Evolutionary conservation across 2,888 invertebrate species (phyloP).

Genomic region (Peribatodes rhomboidaria): DNA sequence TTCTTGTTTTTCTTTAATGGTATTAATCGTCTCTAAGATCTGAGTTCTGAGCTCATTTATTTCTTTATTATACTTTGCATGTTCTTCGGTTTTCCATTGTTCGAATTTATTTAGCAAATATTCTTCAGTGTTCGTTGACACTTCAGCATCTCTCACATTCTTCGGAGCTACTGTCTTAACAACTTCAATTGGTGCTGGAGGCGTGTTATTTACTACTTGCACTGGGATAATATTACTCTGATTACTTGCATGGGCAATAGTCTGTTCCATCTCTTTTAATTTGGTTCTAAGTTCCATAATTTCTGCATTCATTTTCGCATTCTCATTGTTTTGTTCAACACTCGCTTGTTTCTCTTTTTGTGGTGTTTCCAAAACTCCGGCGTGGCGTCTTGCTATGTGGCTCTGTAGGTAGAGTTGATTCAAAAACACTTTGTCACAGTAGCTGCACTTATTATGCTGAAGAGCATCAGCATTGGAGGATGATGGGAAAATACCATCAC

Average conservation of each 20-base stretch:
- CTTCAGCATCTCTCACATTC: slow-evolving; percentile 69
- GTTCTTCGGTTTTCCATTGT: slow-evolving; percentile 83
- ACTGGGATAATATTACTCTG: slow-evolving; percentile 39
- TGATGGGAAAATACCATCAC: slow-evolving; percentile 65
- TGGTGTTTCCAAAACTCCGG: slow-evolving; percentile 63
- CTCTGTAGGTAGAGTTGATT: slow-evolving; percentile 88
- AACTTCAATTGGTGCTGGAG: slow-evolving; percentile 27
- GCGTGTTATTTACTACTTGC: slow-evolving; percentile 36
- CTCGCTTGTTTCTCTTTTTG: slow-evolving; percentile 62
- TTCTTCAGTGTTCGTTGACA: slow-evolving; percentile 66
- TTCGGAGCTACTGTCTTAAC: slow-evolving; percentile 43
- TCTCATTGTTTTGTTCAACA: slow-evolving; percentile 73
- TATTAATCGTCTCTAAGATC: slow-evolving; percentile 73
- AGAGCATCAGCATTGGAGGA: slow-evolving; percentile 63
- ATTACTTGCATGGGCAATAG: slow-evolving; percentile 56
- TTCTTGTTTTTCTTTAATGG: slow-evolving; percentile 67
- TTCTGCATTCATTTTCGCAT: slow-evolving; percentile 85
- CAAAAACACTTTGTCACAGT: slow-evolving; percentile 90
- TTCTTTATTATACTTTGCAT: slow-evolving; percentile 84
- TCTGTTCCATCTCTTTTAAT: slow-evolving; percentile 78
- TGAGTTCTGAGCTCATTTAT: slow-evolving; percentile 77
- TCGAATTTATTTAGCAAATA: slow-evolving; percentile 75
- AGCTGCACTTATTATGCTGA: slow-evolving; percentile 86
- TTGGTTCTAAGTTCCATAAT: slow-evolving; percentile 78
- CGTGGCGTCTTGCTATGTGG: slow-evolving; percentile 88